Conservation (phyloP, 2,113 vertebrate genomes). For the Scortum barcoo region DNA sequence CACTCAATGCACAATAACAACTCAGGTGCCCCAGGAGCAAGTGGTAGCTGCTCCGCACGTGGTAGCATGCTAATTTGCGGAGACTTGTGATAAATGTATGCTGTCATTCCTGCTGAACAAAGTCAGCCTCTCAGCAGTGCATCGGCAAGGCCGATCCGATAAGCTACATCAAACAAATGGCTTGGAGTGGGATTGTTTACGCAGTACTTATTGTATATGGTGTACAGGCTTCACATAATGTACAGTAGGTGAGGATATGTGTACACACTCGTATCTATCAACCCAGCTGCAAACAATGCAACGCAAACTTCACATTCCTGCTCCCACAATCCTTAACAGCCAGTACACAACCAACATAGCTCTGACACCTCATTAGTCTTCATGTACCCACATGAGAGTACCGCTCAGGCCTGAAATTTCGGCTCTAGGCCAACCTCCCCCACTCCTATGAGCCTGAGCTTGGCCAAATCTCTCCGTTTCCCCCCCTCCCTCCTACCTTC, state of each 20-base stretch:
- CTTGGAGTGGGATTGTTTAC: constrained; percentile 42
- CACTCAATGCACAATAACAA: constrained; percentile 81
- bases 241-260: neutral
- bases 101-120: constrained; percentile 70
- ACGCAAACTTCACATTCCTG: constrained; percentile 11
- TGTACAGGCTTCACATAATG: neutral
- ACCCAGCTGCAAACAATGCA: constrained; percentile 23
- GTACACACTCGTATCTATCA: constrained; percentile 5
- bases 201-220: constrained; percentile 3
- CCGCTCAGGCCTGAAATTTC: neutral
- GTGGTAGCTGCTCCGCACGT: constrained; percentile 32
- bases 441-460: neutral
- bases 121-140: constrained; percentile 63
- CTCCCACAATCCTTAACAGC: constrained; percentile 14
- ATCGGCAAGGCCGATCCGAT: constrained; percentile 50
- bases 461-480: neutral
- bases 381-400: constrained; percentile 26
- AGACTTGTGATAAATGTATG: constrained; percentile 74
- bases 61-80: constrained; percentile 76
- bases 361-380: constrained; percentile 64
- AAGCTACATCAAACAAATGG: constrained; percentile 64
- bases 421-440: neutral
- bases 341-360: constrained; percentile 16
- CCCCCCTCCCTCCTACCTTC: no score
- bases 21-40: constrained; percentile 69